phyloP scores from a whole-genome alignment of 2,888 invertebrate genomes.

The Pristionchus exspectatus region DNA sequence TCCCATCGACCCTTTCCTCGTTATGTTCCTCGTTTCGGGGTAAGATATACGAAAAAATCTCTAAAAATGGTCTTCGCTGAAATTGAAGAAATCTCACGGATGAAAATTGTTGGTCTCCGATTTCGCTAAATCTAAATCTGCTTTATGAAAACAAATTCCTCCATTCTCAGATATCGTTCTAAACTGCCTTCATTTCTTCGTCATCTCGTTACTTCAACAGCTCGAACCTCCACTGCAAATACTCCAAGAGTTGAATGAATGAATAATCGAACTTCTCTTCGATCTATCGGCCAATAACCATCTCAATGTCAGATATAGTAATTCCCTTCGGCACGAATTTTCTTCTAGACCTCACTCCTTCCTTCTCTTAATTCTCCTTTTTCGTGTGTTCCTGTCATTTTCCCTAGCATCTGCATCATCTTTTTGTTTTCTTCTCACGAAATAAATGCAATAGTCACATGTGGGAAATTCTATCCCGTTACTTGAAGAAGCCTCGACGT shows the following conservation, averaged over 20 bases:
- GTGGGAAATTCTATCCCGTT: too few species aligned
- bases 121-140: too few species aligned
- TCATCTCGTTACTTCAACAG: neutral
- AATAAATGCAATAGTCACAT: too few species aligned
- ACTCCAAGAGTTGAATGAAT: neutral
- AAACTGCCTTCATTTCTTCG: neutral
- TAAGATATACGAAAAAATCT: neutral
- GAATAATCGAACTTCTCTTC: neutral
- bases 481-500: too few species aligned
- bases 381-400: too few species aligned
- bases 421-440: too few species aligned
- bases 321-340: neutral
- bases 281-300: neutral
- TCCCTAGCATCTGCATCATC: too few species aligned
- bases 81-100: neutral
- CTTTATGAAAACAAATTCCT: too few species aligned
- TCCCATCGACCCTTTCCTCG: conserved; percentile 1
- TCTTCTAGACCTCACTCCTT: neutral
- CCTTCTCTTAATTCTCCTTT: neutral
- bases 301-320: neutral
- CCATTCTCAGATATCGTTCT: neutral
- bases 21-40: neutral
- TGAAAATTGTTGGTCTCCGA: too few species aligned
- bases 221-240: neutral
- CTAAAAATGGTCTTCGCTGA: too few species aligned